phyloP scores from a whole-genome alignment of 2,888 invertebrate genomes.

The Conus canariensis region DNA sequence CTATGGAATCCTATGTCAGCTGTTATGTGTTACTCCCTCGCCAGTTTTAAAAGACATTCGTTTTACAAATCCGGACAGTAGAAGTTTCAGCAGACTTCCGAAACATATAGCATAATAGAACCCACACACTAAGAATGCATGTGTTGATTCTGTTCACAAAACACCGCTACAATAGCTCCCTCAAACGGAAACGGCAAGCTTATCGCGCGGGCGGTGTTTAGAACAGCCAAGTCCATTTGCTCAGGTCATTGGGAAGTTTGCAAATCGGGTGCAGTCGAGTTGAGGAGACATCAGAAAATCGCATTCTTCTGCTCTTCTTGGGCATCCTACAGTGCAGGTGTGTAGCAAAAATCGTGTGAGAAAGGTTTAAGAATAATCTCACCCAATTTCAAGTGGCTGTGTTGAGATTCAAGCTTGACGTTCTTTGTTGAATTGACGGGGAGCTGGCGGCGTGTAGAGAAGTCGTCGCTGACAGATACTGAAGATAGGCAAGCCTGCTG shows the following conservation, averaged over 20 bases:
- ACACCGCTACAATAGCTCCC: not conserved
- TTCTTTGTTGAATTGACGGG: slow-evolving; percentile 42
- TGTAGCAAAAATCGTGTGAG: slow-evolving; percentile 23
- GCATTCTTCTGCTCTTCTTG: not conserved
- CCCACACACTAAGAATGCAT: not conserved
- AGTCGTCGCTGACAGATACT: slow-evolving; percentile 23
- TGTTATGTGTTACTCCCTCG: slow-evolving; percentile 41
- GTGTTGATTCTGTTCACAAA: not conserved
- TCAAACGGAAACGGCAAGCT: not conserved
- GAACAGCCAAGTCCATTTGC: slow-evolving; percentile 45
- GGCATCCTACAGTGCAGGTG: slow-evolving; percentile 34
- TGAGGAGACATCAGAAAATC: slow-evolving; percentile 42
- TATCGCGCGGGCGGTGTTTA: slow-evolving; percentile 34
- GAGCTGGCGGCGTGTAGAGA: not conserved
- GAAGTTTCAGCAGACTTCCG: not conserved
- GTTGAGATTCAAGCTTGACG: slow-evolving; percentile 25
- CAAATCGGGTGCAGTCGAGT: slow-evolving; percentile 44
- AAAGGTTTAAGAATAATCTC: slow-evolving; percentile 15
- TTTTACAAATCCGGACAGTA: not conserved
- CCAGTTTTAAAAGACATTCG: not conserved
- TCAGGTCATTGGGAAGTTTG: slow-evolving; percentile 46
- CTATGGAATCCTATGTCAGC: slow-evolving; percentile 48
- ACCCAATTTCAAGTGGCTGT: slow-evolving; percentile 16
- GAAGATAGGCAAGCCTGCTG: not conserved
- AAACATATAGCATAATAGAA: not conserved